These are phyloP conservation scores for Charadrius vociferus DNA, from an alignment of 2,113 vertebrate genomes.

Conservation along the genomic window DNA sequence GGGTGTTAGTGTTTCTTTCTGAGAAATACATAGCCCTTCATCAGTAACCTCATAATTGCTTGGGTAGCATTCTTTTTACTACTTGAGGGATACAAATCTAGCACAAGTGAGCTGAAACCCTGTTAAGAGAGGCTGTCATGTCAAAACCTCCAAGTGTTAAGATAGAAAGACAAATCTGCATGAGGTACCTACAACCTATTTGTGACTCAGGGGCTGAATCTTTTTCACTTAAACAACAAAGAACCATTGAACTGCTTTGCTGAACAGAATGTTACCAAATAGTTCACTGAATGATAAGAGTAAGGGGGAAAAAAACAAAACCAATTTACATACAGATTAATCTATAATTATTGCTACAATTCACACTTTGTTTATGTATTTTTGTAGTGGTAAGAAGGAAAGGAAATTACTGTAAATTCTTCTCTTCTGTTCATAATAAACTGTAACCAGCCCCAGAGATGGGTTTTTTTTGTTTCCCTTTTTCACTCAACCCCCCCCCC, in stretches of 20 bases:
- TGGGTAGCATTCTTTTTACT: neutral
- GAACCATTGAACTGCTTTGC: neutral
- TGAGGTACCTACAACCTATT: neutral
- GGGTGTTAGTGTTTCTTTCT: neutral
- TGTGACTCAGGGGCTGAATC: neutral
- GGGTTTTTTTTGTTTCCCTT: rapidly evolving
- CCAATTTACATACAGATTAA: rapidly evolving
- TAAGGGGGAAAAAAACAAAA: neutral
- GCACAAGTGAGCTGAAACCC: neutral
- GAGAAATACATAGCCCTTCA: neutral
- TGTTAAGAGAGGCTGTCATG: neutral
- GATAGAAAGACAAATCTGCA: neutral
- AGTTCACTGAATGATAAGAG: neutral
- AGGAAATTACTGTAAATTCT: neutral
- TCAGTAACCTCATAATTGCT: neutral
- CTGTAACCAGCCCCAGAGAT: neutral
- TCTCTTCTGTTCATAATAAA: neutral
- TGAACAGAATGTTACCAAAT: neutral
- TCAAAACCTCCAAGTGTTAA: neutral
- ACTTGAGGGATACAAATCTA: neutral
- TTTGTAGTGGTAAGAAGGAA: neutral
- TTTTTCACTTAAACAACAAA: neutral
- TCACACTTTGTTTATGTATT: neutral
- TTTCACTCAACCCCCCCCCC: neutral
- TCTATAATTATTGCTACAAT: neutral